Conservation (phyloP, 92 coral and sea anemone species). For the Actinernus sp. region DNA sequence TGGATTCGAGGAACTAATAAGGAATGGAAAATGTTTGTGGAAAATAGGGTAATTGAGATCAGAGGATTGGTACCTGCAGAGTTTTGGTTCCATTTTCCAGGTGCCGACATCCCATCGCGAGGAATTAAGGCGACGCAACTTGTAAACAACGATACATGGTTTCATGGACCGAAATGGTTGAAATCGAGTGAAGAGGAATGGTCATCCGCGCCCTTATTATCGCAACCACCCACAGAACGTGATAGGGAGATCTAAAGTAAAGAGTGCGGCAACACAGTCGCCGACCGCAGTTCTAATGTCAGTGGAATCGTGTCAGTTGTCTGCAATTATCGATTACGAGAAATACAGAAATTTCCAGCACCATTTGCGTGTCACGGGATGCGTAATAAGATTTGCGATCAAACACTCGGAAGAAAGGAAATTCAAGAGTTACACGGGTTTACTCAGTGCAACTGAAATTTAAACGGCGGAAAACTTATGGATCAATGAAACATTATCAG, state of each 20-base stretch:
- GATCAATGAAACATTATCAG: constrained; percentile 46
- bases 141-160: no score
- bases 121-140: constrained; percentile 19
- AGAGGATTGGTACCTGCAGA: constrained; percentile 2
- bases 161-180: constrained; percentile 31
- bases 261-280: constrained; percentile 1
- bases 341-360: constrained; percentile 41
- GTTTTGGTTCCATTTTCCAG: constrained; percentile 31
- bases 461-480: constrained; percentile 26
- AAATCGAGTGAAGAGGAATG: constrained; percentile 12
- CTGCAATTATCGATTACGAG: constrained; percentile 9
- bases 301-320: no score
- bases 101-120: constrained; percentile 47
- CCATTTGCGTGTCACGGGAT: constrained; percentile 49
- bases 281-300: background rate
- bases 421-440: background rate
- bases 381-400: constrained; percentile 36
- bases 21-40: constrained; percentile 29
- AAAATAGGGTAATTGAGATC: constrained; percentile 26
- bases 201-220: constrained; percentile 14
- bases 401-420: constrained; percentile 14
- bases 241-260: no score
- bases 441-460: constrained; percentile 24
- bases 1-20: constrained; percentile 29
- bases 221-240: no score